A percentile compares a stretch with the other conserved stretches of the same genome.
Conservation (phyloP, 2,888 invertebrate genomes). For the Drosophila longiperda region DNA sequence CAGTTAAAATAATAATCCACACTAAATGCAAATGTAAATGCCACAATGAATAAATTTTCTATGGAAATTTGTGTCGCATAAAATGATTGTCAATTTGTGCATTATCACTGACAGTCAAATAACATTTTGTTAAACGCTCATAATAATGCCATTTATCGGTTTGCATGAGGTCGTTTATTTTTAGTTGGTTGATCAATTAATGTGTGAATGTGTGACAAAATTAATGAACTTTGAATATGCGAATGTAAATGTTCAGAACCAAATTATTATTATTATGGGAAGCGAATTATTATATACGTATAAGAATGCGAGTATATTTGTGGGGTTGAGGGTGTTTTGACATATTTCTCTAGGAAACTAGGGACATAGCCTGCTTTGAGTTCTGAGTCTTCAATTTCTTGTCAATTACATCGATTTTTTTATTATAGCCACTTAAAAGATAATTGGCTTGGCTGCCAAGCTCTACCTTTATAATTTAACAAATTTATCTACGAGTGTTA, state of each 20-base stretch:
- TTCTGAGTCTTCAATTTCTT: neutral
- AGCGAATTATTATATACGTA: neutral
- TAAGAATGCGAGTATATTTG: neutral
- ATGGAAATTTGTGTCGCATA: neutral
- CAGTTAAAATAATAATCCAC: slow-evolving; percentile 8
- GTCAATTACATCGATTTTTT: neutral
- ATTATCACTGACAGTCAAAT: slow-evolving; percentile 11
- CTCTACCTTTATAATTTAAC: neutral
- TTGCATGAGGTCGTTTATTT: neutral
- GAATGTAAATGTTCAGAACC: neutral
- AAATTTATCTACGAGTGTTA: neutral
- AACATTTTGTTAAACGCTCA: neutral
- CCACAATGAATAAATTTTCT: slow-evolving; percentile 47
- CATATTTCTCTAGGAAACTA: no score
- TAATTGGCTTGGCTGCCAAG: neutral
- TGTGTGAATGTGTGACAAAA: slow-evolving; percentile 12
- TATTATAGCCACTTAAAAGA: neutral
- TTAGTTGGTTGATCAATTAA: neutral
- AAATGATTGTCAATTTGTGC: slow-evolving; percentile 35
- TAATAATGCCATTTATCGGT: neutral
- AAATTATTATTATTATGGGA: neutral
- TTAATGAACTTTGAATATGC: slow-evolving; percentile 1
- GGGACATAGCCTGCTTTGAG: neutral
- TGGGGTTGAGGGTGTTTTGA: neutral
- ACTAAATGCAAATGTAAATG: slow-evolving; percentile 57